Evolutionary conservation across 2,113 vertebrate species (phyloP), one percentile per base, ranked within the genome.

Genomic region (Otocyon megalotis): DNA sequence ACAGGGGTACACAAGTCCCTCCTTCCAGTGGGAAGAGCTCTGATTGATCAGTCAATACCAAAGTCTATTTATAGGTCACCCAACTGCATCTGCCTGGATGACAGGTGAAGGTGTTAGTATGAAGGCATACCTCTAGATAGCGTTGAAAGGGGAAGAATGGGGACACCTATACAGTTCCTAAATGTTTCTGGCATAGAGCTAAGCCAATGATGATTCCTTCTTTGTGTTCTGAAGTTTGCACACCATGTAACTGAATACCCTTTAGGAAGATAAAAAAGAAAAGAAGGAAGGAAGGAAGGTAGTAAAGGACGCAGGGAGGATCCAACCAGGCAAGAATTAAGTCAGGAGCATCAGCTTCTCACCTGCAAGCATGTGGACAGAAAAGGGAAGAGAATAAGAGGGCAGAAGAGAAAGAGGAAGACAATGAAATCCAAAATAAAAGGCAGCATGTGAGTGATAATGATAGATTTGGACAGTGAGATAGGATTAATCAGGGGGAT

Each of bases 401-500:
- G 8, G 12, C 19, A 56, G 48, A 86, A 63, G 48, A 58, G 54
- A 62, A 76, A 15, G 26, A 24, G 56, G 83, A 84, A 8, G 24
- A 11, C 48, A n/a, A 85, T 0, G 87, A 80, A 97, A 74, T 96
- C 53, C 80, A 96, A 98, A 98, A 97, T 97, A 97, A 98, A 98
- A 98, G 5, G 81, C 65, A 50, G n/a, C 28, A 4, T 50, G 90
- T 97, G 96, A 96, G 76, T 96, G 69, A 97, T 96, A 84, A 97
- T 96, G 35, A 96, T 77, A 96, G 3, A 24, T 60, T 97, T 97
- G 96, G 87, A 48, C 82, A 95, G 93, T 96, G 94, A 76, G 56
- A 94, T 96, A 54, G 72, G 97, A 98, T 98, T 97, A 96, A 98
- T 97, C 97, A 96, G 84, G 95, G 12, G 77, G 74, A 90, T 96